Evolutionary conservation across 2,797 vertebrate genomes (phyloP), one percentile per base, ranked within the genome.

Genomic region (Brachymystax lenok): DNA sequence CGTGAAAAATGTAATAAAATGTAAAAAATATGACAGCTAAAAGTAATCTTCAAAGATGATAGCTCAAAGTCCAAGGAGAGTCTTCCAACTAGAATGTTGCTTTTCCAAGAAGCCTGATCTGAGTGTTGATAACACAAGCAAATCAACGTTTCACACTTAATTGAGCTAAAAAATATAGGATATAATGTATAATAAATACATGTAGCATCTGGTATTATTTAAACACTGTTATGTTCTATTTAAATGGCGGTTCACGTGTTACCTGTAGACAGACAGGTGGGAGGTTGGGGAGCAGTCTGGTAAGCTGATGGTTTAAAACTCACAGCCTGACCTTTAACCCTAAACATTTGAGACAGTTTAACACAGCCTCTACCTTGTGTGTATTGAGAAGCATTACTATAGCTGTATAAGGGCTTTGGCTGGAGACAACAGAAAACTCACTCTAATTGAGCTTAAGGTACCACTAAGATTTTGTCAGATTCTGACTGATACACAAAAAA

Each of bases 251-350:
- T 46, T 46, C 40, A 46, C 1, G 10, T 46, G 40, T 6, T 35
- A 8, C 0, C 13, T 40, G 2, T 14, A 63, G 54, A 21, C 19
- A 63, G 72, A 16, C 4, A 24, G 30, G 5, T 52, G 27, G 35
- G 68, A 5, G 5, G 24, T 35, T 24, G 7, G 2, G 5, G 56
- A 64, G 56, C 19, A n/a, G n/a, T 51, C 21, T 63, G 59, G 30
- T 40, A 35, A 61, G n/a, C 56, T 59, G 17, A 10, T 73, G 72
- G n/a, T 27, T 46, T 5, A 12, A 35, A 35, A 74, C n/a, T 74
- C 56, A 74, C 72, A 73, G 21, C 17, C 30, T 64, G 72, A 64
- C 72, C 72, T 46, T 74, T 74, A 33, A 19, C 13, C 72, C 16
- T n/a, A 13, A 30, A 4, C 16, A 5, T 67, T 74, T 74, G 19